Conservation (phyloP, 1,140 invertebrate genomes). For the Argopecten irradians region DNA sequence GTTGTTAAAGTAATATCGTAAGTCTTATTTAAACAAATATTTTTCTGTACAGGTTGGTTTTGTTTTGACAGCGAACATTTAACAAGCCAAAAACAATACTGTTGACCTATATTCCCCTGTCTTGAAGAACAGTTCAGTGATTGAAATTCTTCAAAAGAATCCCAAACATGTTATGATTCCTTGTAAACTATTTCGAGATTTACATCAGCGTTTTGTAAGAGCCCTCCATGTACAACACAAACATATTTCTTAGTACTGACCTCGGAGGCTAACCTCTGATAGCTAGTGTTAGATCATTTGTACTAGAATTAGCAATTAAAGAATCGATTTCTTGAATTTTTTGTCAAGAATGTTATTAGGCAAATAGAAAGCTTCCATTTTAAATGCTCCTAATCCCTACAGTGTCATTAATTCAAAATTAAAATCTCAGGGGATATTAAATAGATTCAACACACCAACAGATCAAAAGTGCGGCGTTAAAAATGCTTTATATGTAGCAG, state of each 20-base stretch:
- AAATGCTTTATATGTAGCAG: background rate
- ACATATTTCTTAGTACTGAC: background rate
- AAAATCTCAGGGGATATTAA: background rate
- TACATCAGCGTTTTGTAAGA: background rate
- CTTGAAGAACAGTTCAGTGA: background rate
- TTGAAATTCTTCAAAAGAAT: background rate
- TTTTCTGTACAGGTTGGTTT: background rate
- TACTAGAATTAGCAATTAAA: background rate
- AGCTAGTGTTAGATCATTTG: background rate
- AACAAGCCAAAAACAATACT: background rate
- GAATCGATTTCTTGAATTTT: background rate
- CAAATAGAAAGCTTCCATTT: background rate
- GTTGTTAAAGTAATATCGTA: background rate
- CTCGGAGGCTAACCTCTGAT: too few species aligned
- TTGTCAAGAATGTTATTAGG: background rate
- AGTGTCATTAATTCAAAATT: slow-evolving; percentile 4
- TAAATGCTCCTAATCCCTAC: background rate
- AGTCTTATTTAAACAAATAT: slow-evolving; percentile 24
- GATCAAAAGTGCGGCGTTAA: background rate
- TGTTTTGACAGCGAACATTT: slow-evolving; percentile 12
- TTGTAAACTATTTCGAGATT: background rate
- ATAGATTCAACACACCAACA: background rate
- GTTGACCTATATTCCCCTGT: background rate
- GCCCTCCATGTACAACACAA: background rate
- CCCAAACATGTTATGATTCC: background rate